Base-by-base conservation (phyloP, 1,140 invertebrate species). In the Thrips palmi region DNA sequence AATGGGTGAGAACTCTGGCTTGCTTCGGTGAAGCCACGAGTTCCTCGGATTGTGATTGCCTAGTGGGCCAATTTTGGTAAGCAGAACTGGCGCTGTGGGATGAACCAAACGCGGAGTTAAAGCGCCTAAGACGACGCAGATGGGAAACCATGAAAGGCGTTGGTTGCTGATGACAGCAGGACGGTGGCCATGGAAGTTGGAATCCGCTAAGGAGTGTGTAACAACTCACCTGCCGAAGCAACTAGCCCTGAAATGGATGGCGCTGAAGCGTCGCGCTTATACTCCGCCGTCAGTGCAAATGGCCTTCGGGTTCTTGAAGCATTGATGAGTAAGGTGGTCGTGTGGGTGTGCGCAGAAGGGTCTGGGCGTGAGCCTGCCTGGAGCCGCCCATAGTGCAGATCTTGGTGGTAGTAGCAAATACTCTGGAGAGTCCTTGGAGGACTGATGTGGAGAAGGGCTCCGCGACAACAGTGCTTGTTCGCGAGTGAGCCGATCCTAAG, bases 241-340 rank as follows among this genome's bases (percentile, higher is more conserved):
- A 77, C 73, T 71, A 79, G 77, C 77, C 74, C 77, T 81, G 74
- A 83, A 85, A 84, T 81, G 77, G 77, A 80, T 77, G 73, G 72
- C 74, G 74, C 75, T 79, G 50, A 67, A 80, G 74, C 66, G 71
- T 72, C 63, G 64, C 65, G 65, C 71, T 65, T 68, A 77, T 76
- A 73, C 70, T 58, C 59, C 47, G 58, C 69, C 68, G 63, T 66
- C 61, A 59, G 54, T n/a, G n/a, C n/a, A n/a, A n/a, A n/a, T n/a
- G n/a, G n/a, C n/a, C n/a, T n/a, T n/a, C n/a, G n/a, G n/a, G n/a
- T n/a, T n/a, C n/a, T n/a, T n/a, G n/a, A n/a, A n/a, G n/a, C n/a
- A n/a, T n/a, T n/a, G n/a, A n/a, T n/a, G n/a, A n/a, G n/a, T n/a
- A n/a, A 78, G 74, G 76, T 66, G 71, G 67, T 67, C 68, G 70